Evolutionary conservation across 2,888 invertebrate genomes (phyloP).

Genomic region (Helicoverpa assulta): DNA sequence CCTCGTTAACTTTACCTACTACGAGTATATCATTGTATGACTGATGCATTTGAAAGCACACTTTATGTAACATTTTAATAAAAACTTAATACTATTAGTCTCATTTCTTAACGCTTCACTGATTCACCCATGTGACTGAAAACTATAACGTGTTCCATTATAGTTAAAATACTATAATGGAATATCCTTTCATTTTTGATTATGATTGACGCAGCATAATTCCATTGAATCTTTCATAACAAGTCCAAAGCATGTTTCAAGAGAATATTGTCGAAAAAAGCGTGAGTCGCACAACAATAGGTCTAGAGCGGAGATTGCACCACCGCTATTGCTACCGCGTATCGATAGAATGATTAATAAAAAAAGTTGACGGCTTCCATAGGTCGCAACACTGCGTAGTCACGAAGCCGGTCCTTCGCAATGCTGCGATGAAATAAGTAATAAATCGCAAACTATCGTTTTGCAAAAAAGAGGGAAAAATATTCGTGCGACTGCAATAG

Average conservation of each 20-base stretch:
- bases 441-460: slow-evolving; percentile 66
- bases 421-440: slow-evolving; percentile 69
- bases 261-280: slow-evolving; percentile 67
- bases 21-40: slow-evolving; percentile 30
- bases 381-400: slow-evolving; percentile 72
- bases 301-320: slow-evolving; percentile 70
- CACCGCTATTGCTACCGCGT: slow-evolving; percentile 71
- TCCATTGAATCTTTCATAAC: slow-evolving; percentile 56
- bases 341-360: slow-evolving; percentile 71
- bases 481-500: slow-evolving; percentile 52
- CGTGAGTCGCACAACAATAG: slow-evolving; percentile 73
- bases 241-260: slow-evolving; percentile 58
- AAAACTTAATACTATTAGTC: slow-evolving; percentile 14
- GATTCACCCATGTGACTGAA: slow-evolving; percentile 3
- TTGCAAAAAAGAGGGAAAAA: slow-evolving; percentile 62
- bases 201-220: slow-evolving; percentile 31
- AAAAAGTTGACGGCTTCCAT: slow-evolving; percentile 68
- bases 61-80: slow-evolving; percentile 30
- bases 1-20: slow-evolving; percentile 48
- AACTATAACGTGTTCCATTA: slow-evolving; percentile 24
- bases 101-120: slow-evolving; percentile 29
- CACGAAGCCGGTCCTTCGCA: slow-evolving; percentile 72
- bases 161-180: too few species aligned
- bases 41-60: slow-evolving; percentile 31
- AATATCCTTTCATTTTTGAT: slow-evolving; percentile 37